Evolutionary conservation across 2,797 vertebrate species (phyloP).

Genomic region (Crax fasciolata): DNA sequence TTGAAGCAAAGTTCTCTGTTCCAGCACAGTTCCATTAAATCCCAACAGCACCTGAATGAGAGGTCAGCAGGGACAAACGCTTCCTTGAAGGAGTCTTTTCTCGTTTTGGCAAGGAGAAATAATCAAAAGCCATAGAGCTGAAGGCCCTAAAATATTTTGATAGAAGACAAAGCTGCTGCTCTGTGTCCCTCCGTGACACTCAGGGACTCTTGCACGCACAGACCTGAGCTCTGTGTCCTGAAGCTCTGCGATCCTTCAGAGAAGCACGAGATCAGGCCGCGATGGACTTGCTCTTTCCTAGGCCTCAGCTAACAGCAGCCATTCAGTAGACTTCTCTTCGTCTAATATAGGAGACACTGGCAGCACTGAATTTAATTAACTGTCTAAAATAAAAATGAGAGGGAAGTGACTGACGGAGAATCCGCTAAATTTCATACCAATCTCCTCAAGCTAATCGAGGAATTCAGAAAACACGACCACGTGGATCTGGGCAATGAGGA

Average conservation of each 20-base stretch:
- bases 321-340: not conserved
- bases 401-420: not conserved
- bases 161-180: not conserved
- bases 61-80: not conserved
- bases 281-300: not conserved
- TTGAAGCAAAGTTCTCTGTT: not conserved
- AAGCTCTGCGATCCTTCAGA: not conserved
- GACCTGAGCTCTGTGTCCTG: not conserved
- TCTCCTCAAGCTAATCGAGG: not conserved
- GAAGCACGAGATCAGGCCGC: not conserved
- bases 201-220: not conserved
- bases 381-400: not conserved
- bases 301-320: not conserved
- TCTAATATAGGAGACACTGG: not conserved
- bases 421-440: not conserved
- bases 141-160: not conserved
- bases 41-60: not conserved
- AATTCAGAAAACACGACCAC: not conserved
- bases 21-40: not conserved
- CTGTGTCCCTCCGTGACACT: not conserved
- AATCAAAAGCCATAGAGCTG: not conserved
- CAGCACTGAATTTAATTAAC: not conserved
- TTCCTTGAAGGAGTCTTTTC: not conserved
- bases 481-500: not conserved
- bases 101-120: not conserved